Evolutionary conservation across 2,888 invertebrate species (phyloP).

Genomic region (Diplolepis rosae): DNA sequence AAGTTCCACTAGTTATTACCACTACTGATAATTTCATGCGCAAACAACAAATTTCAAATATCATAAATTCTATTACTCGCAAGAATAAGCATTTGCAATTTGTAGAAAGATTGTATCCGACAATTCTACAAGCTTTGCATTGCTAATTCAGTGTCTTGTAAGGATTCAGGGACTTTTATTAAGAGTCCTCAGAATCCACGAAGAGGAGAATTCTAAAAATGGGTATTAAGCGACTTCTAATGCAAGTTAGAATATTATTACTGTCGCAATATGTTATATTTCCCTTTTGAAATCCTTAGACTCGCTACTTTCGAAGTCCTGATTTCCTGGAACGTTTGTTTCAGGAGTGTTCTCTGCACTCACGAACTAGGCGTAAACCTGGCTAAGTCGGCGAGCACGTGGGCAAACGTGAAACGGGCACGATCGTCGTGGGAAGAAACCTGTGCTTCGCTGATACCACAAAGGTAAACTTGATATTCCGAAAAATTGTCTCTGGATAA

Average conservation of each 20-base stretch:
- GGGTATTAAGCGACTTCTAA: background rate
- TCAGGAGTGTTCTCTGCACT: background rate
- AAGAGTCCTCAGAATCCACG: background rate
- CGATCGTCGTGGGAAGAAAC: slow-evolving; percentile 24
- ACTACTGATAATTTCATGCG: background rate
- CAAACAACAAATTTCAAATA: background rate
- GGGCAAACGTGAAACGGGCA: slow-evolving; percentile 24
- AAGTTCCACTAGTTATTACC: background rate
- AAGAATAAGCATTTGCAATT: background rate
- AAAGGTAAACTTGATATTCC: slow-evolving; percentile 2
- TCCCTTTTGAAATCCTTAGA: background rate
- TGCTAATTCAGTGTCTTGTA: background rate
- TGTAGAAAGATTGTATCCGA: background rate
- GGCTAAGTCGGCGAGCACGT: slow-evolving; percentile 6
- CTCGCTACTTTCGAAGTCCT: slow-evolving; percentile 6
- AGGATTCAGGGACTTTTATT: background rate
- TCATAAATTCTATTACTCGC: background rate
- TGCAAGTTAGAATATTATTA: background rate
- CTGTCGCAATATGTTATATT: slow-evolving; percentile 19
- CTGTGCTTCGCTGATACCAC: slow-evolving; percentile 4
- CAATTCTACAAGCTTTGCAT: background rate
- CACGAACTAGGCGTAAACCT: slow-evolving; percentile 11
- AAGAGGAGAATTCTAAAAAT: background rate
- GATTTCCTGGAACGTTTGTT: slow-evolving; percentile 1
- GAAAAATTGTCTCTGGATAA: background rate